Conservation (phyloP, 2,113 vertebrate genomes). For the Arothron firmamentum region DNA sequence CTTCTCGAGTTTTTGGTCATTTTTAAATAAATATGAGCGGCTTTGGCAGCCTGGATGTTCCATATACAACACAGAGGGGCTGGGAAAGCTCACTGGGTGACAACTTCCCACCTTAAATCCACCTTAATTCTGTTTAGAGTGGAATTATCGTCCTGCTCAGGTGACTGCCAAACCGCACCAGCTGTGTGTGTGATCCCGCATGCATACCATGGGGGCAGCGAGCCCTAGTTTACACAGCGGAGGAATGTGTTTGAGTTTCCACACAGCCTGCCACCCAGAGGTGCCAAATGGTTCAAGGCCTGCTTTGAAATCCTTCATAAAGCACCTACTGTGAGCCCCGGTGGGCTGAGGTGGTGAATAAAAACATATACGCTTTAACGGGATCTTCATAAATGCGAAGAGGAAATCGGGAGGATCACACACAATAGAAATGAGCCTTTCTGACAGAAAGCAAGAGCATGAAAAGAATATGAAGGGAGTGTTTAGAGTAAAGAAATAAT, state of each 20-base stretch:
- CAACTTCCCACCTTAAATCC: conserved; percentile 73
- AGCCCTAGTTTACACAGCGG: conserved; percentile 61
- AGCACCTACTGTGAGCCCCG: conserved; percentile 57
- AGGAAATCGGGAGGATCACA: conserved; percentile 24
- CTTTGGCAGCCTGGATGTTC: conserved; percentile 45
- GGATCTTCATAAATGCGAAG: conserved; percentile 29
- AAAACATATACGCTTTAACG: conserved; percentile 30
- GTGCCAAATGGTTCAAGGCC: conserved; percentile 66
- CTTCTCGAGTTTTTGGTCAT: conserved; percentile 21
- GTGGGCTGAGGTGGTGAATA: conserved; percentile 32
- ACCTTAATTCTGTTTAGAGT: conserved; percentile 77
- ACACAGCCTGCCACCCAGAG: conserved; percentile 55
- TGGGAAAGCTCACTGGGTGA: conserved; percentile 70
- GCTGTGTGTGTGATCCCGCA: conserved; percentile 62
- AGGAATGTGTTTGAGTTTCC: conserved; percentile 76
- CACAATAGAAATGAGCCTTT: background rate
- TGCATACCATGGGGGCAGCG: conserved; percentile 45
- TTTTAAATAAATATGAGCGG: conserved; percentile 20
- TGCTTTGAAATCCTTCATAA: conserved; percentile 71
- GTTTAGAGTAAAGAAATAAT: background rate
- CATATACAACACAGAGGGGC: conserved; percentile 58
- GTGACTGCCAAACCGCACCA: conserved; percentile 76
- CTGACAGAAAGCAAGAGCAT: background rate
- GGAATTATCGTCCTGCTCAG: conserved; percentile 73
- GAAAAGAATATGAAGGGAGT: background rate